Percentiles rank a stretch among this genome's conserved stretches.
Conservation (phyloP, 2,797 vertebrate genomes). For the Aselliscus stoliczkanus region DNA sequence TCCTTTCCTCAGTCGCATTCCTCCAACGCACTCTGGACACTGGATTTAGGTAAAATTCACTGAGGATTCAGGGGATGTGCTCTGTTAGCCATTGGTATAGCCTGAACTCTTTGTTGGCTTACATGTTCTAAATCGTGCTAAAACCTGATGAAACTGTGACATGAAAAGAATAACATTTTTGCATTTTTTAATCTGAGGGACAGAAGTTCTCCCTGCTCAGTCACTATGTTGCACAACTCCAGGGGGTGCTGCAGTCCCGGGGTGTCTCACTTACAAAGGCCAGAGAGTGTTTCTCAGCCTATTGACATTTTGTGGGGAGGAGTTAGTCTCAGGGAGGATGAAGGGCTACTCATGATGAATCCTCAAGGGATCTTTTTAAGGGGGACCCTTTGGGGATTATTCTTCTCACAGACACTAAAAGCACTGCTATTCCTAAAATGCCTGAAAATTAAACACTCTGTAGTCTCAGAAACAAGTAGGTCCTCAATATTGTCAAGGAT, state of each 20-base stretch:
- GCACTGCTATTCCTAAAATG: not conserved
- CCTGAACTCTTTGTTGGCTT: not conserved
- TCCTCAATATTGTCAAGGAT: not conserved
- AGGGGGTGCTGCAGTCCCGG: rapidly evolving
- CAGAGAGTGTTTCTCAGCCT: not conserved
- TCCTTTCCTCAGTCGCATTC: not conserved
- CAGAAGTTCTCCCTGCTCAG: not conserved
- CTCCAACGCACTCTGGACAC: not conserved
- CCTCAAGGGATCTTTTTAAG: not conserved
- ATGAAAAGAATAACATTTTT: not conserved
- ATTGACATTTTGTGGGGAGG: not conserved
- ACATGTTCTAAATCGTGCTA: not conserved
- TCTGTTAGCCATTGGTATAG: not conserved
- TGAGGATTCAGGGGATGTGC: not conserved
- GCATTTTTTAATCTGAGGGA: not conserved
- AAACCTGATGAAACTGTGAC: not conserved
- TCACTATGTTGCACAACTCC: not conserved
- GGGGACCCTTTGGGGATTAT: not conserved
- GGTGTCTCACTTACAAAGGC: not conserved
- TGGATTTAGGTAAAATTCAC: not conserved
- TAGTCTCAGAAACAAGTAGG: not conserved
- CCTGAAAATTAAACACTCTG: not conserved
- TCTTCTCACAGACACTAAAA: not conserved
- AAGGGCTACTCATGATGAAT: not conserved
- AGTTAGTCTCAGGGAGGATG: not conserved